These are phyloP conservation scores for Megalonaias nervosa DNA, from an alignment of 1,140 invertebrate species.

Conservation along the genomic window DNA sequence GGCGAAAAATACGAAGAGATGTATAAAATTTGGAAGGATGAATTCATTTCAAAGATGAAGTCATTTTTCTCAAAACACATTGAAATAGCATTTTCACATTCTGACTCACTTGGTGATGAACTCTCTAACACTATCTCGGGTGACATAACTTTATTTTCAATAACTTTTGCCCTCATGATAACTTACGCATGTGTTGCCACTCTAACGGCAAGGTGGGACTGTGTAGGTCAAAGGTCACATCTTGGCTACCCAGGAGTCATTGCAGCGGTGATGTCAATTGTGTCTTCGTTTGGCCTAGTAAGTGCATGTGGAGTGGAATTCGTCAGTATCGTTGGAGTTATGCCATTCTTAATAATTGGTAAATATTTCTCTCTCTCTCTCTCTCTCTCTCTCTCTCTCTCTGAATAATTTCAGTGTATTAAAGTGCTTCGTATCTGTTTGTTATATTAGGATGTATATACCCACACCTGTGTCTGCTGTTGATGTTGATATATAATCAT, in stretches of 20 bases:
- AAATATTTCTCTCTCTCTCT: constrained; percentile 57
- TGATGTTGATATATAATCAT: too few relatives aligned
- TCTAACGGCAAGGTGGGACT: constrained; percentile 34
- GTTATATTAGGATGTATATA: too few relatives aligned
- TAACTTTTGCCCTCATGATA: constrained; percentile 55
- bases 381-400: too few relatives aligned
- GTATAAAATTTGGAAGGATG: constrained; percentile 12
- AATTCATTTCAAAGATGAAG: constrained; percentile 10
- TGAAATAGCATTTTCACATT: constrained; percentile 14
- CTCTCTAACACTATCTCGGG: constrained; percentile 14
- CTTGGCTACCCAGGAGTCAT: constrained; percentile 92
- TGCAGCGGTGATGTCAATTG: constrained; percentile 85
- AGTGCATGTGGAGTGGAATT: constrained; percentile 93
- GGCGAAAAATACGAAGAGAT: constrained; percentile 1
- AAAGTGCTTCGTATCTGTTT: too few relatives aligned
- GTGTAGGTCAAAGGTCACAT: constrained; percentile 86
- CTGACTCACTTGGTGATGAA: constrained; percentile 21
- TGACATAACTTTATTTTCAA: constrained; percentile 42
- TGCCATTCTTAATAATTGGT: constrained; percentile 97
- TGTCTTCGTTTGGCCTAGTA: constrained; percentile 91
- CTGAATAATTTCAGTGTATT: too few relatives aligned
- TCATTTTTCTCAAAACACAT: not conserved
- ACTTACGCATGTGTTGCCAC: constrained; percentile 50
- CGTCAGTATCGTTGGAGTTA: constrained; percentile 95
- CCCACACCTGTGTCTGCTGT: too few relatives aligned